These are phyloP conservation scores for Crotalus tigris DNA, from an alignment of 2,113 vertebrate genomes.

Conservation along the genomic window DNA sequence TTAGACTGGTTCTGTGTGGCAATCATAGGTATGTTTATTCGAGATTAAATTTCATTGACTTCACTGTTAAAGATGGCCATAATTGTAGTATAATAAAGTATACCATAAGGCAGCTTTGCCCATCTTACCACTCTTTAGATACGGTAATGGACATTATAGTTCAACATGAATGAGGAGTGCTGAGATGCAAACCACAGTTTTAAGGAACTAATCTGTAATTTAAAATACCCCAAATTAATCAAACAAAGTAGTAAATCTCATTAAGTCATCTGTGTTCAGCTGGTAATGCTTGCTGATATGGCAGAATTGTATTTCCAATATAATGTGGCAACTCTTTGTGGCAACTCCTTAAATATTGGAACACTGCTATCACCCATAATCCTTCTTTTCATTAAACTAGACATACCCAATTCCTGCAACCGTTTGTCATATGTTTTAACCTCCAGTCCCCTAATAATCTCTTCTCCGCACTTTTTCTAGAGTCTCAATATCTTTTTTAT, in stretches of 20 bases:
- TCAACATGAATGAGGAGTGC: not conserved
- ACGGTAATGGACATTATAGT: not conserved
- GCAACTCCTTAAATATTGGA: too few species aligned
- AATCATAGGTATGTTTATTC: not conserved
- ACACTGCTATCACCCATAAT: not conserved
- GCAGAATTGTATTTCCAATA: constrained; percentile 2
- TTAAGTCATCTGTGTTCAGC: not conserved
- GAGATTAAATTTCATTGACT: not conserved
- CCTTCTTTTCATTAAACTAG: not conserved
- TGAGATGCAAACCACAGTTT: not conserved
- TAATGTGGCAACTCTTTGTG: not conserved
- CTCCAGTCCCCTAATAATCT: not conserved
- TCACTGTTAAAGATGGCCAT: not conserved
- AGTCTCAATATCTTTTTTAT: not conserved
- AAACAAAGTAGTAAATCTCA: not conserved
- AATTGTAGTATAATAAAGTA: not conserved
- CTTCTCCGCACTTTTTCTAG: not conserved
- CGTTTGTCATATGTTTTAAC: not conserved
- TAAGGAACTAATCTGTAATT: constrained; percentile 4
- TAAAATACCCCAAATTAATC: constrained; percentile 11
- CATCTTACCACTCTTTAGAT: not conserved
- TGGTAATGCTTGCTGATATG: not conserved
- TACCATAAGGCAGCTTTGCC: not conserved
- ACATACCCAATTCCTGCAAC: not conserved
- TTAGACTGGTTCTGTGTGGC: not conserved